These are phyloP conservation scores for Meteorus cinctellus DNA, from an alignment of 2,888 invertebrate genomes.

Conservation along the genomic window DNA sequence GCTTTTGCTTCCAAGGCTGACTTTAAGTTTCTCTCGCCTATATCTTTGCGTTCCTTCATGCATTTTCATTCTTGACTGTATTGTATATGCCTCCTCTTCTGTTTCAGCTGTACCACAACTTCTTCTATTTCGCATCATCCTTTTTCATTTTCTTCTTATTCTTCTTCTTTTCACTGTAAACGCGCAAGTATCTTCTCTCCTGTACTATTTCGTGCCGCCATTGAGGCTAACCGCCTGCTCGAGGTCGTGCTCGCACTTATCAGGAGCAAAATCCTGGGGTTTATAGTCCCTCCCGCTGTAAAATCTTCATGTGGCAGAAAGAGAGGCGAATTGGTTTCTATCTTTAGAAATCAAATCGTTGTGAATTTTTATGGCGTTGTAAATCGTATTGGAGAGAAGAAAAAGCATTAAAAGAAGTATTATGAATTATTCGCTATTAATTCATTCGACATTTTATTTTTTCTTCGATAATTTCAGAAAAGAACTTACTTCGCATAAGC, in stretches of 20 bases:
- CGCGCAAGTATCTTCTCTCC: slow-evolving; percentile 41
- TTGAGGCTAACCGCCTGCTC: slow-evolving; percentile 47
- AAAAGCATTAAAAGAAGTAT: background rate
- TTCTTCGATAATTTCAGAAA: slow-evolving; percentile 2
- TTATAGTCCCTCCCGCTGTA: slow-evolving; percentile 39
- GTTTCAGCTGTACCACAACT: background rate
- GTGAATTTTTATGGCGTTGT: slow-evolving; percentile 11
- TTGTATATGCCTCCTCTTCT: slow-evolving; percentile 15
- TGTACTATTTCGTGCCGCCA: slow-evolving; percentile 21
- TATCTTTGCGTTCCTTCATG: slow-evolving; percentile 32
- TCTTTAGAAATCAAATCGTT: slow-evolving; percentile 29
- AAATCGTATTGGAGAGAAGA: background rate
- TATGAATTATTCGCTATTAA: background rate
- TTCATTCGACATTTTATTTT: background rate
- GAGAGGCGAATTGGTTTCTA: slow-evolving; percentile 17
- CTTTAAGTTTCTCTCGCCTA: slow-evolving; percentile 24
- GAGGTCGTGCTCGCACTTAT: slow-evolving; percentile 52
- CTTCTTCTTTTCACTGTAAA: slow-evolving; percentile 16
- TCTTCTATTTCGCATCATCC: slow-evolving; percentile 1
- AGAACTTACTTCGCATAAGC: slow-evolving; percentile 90
- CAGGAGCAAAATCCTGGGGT: slow-evolving; percentile 42
- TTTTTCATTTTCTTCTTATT: slow-evolving; percentile 30
- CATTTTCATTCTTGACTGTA: slow-evolving; percentile 10
- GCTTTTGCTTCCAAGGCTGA: slow-evolving; percentile 45
- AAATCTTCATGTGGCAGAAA: slow-evolving; percentile 20